phyloP scores from a whole-genome alignment of 2,888 invertebrate genomes.

The Lydus trimaculatus region DNA sequence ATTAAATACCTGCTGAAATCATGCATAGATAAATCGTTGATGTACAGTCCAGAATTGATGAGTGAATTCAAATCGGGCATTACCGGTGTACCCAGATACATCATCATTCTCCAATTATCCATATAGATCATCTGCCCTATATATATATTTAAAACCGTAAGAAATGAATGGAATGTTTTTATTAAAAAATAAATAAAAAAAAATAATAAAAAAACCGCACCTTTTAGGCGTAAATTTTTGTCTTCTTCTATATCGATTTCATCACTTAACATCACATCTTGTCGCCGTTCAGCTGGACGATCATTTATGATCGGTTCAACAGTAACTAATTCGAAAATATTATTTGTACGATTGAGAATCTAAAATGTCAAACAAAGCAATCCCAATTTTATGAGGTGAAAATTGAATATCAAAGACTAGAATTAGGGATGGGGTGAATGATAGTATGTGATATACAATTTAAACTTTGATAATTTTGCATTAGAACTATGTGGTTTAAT shows the following conservation, averaged over 20 bases:
- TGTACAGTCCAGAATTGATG: conserved; percentile 91
- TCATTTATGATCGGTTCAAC: conserved; percentile 84
- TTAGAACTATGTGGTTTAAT: too few relatives aligned
- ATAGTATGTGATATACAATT: too few relatives aligned
- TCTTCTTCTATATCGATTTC: conserved; percentile 76
- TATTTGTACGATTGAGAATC: conserved; percentile 95
- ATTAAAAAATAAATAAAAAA: not conserved
- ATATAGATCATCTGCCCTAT: conserved; percentile 98
- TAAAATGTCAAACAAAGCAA: too few relatives aligned
- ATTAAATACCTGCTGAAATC: conserved; percentile 88
- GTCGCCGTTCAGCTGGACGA: conserved; percentile 65
- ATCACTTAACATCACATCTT: conserved; percentile 66
- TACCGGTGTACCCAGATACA: conserved; percentile 95
- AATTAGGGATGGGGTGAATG: not conserved
- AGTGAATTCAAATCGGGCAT: conserved; percentile 95
- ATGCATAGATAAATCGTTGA: conserved; percentile 99
- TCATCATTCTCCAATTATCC: conserved; percentile 98
- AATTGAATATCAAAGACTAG: too few relatives aligned
- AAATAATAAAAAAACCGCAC: conserved; percentile 55
- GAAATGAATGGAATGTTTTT: not conserved
- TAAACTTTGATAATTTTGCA: too few relatives aligned
- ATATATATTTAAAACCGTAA: conserved; percentile 7
- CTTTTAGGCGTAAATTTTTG: conserved; percentile 80
- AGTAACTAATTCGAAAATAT: conserved; percentile 94
- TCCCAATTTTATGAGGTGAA: too few relatives aligned